These are phyloP conservation scores for Gambusia affinis DNA, from an alignment of 2,113 vertebrate genomes.

Conservation along the genomic window DNA sequence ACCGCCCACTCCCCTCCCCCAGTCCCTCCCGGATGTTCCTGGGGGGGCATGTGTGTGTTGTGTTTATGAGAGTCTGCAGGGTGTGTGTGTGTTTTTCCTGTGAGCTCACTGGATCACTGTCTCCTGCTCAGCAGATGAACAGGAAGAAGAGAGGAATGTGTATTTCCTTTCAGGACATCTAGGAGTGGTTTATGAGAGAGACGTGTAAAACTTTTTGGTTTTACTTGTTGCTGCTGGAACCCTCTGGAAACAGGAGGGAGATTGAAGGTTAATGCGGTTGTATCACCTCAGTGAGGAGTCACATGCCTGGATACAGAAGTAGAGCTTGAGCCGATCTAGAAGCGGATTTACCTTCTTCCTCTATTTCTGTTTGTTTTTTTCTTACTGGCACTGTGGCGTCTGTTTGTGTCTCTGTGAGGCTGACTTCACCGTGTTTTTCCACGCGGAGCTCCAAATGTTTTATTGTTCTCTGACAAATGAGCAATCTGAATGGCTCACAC, in stretches of 20 bases:
- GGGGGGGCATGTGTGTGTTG: slow-evolving; percentile 43
- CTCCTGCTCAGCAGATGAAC: slow-evolving; percentile 40
- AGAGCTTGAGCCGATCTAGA: slow-evolving; percentile 17
- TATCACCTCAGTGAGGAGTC: slow-evolving; percentile 28
- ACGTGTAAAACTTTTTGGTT: slow-evolving; percentile 21
- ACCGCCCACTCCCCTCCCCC: slow-evolving; percentile 29
- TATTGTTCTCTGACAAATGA: slow-evolving; percentile 70
- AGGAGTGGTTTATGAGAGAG: slow-evolving; percentile 41
- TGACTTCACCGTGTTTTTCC: slow-evolving; percentile 52
- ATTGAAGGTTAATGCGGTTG: slow-evolving; percentile 21
- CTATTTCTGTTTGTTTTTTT: slow-evolving; percentile 10
- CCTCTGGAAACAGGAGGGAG: slow-evolving; percentile 33
- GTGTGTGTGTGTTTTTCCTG: slow-evolving; percentile 36
- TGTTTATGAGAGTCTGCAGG: slow-evolving; percentile 44
- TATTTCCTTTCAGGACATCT: slow-evolving; percentile 46
- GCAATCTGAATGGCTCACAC: slow-evolving; percentile 39
- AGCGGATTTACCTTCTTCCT: background rate
- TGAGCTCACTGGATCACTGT: slow-evolving; percentile 40
- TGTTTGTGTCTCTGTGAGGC: slow-evolving; percentile 53
- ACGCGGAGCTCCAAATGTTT: slow-evolving; percentile 55
- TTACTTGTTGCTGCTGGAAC: slow-evolving; percentile 18
- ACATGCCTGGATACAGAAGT: slow-evolving; percentile 28
- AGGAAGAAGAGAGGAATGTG: slow-evolving; percentile 57
- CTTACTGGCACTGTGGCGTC: slow-evolving; percentile 21
- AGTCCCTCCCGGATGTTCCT: slow-evolving; percentile 56